Conservation (phyloP, 2,888 invertebrate genomes). For the Eudiplozoon nipponicum region DNA sequence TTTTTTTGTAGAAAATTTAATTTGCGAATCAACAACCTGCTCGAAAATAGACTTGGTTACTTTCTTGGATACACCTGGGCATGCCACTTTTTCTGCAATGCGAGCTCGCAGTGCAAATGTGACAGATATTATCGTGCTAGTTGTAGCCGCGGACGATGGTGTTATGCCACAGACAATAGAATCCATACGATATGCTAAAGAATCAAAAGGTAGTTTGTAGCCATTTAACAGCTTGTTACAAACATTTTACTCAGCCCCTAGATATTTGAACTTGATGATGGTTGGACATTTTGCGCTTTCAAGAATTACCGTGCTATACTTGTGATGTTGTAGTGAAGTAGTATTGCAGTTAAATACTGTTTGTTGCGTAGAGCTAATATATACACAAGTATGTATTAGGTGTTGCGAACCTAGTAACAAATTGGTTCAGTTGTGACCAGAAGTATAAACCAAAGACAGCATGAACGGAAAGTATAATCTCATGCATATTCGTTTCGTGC, state of each 20-base stretch:
- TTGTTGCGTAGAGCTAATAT: no score
- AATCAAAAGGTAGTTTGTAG: slow-evolving; percentile 34
- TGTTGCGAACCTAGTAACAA: no score
- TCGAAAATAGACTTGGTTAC: slow-evolving; percentile 33
- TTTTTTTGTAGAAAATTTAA: slow-evolving; percentile 5
- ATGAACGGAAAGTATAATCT: no score
- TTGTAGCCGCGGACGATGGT: slow-evolving; percentile 84
- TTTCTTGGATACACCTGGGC: slow-evolving; percentile 88
- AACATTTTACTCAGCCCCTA: background rate
- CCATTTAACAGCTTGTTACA: slow-evolving; percentile 14
- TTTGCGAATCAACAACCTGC: no score
- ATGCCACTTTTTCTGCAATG: slow-evolving; percentile 82
- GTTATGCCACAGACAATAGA: slow-evolving; percentile 87
- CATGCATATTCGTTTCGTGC: no score
- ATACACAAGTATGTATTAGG: no score
- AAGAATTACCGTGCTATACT: background rate
- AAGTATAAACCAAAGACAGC: no score
- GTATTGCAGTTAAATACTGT: no score
- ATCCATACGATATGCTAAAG: slow-evolving; percentile 50
- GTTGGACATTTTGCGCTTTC: no score
- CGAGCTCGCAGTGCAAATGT: slow-evolving; percentile 59
- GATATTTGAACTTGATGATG: background rate
- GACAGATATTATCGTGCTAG: slow-evolving; percentile 66
- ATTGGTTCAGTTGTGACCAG: no score
- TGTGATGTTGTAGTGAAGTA: no score